Evolutionary conservation across 2,888 invertebrate species (phyloP).

Genomic region (Polia nebulosa): DNA sequence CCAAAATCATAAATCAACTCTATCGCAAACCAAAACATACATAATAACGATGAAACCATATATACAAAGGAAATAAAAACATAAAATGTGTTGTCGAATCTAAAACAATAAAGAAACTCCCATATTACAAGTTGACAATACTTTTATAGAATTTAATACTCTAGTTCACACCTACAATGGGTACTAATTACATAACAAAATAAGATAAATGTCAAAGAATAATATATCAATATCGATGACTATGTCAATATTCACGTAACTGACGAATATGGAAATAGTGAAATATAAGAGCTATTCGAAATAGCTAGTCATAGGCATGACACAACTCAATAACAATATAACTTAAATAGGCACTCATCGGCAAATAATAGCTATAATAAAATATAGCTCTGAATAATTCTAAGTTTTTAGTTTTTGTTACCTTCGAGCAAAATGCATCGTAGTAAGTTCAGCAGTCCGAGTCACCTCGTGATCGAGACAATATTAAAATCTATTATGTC

Average conservation of each 20-base stretch:
- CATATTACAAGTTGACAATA: conserved; percentile 12
- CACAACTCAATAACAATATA: not conserved
- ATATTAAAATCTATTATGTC: too few relatives aligned
- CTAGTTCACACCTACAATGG: conserved; percentile 52
- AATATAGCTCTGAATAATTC: not conserved
- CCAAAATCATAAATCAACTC: conserved; percentile 22
- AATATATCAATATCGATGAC: conserved; percentile 37
- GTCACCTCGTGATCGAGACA: too few relatives aligned
- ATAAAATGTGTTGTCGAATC: conserved; percentile 20
- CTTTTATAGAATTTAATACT: conserved; percentile 15
- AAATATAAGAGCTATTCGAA: conserved; percentile 21
- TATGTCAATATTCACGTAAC: conserved; percentile 13
- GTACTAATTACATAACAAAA: conserved; percentile 33
- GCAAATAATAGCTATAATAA: not conserved
- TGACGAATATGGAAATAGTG: conserved; percentile 10
- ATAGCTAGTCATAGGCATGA: not conserved
- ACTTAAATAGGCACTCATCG: not conserved
- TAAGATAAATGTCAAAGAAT: conserved; percentile 41
- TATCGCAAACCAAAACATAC: conserved; percentile 25
- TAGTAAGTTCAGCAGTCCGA: too few relatives aligned
- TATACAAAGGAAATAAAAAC: conserved; percentile 12
- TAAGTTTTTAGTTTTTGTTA: too few relatives aligned
- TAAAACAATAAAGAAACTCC: conserved; percentile 47
- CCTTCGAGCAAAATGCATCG: too few relatives aligned
- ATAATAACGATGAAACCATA: conserved; percentile 13